Conservation (phyloP, 2,888 invertebrate species). For the Drosophila emarginata region DNA sequence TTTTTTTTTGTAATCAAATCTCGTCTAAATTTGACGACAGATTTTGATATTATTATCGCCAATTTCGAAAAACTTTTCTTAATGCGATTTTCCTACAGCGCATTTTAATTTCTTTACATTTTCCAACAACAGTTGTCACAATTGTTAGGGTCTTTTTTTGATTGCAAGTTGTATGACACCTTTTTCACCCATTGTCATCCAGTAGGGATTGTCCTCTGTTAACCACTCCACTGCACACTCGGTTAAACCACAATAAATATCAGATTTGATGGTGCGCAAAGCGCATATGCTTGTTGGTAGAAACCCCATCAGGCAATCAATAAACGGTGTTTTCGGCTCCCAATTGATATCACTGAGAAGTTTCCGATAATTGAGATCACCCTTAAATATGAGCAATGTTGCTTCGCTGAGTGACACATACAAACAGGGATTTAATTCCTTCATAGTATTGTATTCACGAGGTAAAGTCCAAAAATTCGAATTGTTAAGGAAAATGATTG, state of each 20-base stretch:
- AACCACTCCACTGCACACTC: conserved; percentile 85
- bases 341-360: conserved; percentile 93
- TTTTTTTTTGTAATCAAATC: too few relatives aligned
- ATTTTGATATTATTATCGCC: too few relatives aligned
- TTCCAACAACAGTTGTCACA: background rate
- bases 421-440: conserved; percentile 85
- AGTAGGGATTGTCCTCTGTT: conserved; percentile 85
- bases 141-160: conserved; percentile 44
- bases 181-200: conserved; percentile 93
- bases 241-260: conserved; percentile 90
- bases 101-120: too few relatives aligned
- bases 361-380: conserved; percentile 98
- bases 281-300: conserved; percentile 91
- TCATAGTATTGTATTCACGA: conserved; percentile 90
- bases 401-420: conserved; percentile 88
- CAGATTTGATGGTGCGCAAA: conserved; percentile 94
- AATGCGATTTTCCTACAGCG: too few relatives aligned
- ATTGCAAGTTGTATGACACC: conserved; percentile 87
- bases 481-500: conserved; percentile 82
- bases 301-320: conserved; percentile 84
- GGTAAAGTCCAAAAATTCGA: conserved; percentile 94
- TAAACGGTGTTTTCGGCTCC: conserved; percentile 87
- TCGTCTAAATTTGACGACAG: too few relatives aligned
- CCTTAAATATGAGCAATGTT: conserved; percentile 91
- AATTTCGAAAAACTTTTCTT: too few relatives aligned